Evolutionary conservation across 2,888 invertebrate species (phyloP).

Genomic region (Tachystola acroxantha): DNA sequence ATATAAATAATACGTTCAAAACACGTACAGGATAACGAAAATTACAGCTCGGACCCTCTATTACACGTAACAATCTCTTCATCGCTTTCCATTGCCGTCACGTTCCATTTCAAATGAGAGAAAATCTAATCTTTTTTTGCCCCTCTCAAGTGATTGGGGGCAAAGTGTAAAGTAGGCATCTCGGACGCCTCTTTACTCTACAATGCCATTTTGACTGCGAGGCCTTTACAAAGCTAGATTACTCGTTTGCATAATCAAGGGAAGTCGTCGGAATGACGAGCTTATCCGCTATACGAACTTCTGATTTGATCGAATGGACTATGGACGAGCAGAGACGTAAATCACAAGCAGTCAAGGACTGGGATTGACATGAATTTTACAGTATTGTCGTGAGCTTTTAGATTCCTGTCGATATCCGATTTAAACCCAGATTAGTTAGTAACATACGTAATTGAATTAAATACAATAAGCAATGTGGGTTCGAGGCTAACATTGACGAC

Average conservation of each 20-base stretch:
- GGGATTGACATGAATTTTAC: too few species aligned
- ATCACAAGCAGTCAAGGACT: too few species aligned
- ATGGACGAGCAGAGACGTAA: not conserved
- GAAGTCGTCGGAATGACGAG: slow-evolving; percentile 23
- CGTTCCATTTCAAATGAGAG: slow-evolving; percentile 59
- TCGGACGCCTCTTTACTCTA: slow-evolving; percentile 34
- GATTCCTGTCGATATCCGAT: too few species aligned
- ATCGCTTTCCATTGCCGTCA: slow-evolving; percentile 55
- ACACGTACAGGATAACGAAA: slow-evolving; percentile 57
- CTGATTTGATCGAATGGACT: slow-evolving; percentile 13
- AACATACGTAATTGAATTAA: too few species aligned
- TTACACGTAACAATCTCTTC: slow-evolving; percentile 46
- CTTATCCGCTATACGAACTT: slow-evolving; percentile 23
- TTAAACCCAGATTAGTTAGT: too few species aligned
- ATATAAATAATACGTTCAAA: slow-evolving; percentile 32
- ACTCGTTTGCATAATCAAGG: slow-evolving; percentile 58
- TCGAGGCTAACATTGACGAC: too few species aligned
- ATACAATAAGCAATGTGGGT: too few species aligned
- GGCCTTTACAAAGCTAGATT: slow-evolving; percentile 46
- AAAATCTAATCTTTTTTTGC: slow-evolving; percentile 63
- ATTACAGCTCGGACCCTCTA: slow-evolving; percentile 43
- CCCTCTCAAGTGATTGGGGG: slow-evolving; percentile 48
- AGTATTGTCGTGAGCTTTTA: too few species aligned
- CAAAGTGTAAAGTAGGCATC: slow-evolving; percentile 39
- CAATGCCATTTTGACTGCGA: slow-evolving; percentile 49